phyloP scores from a whole-genome alignment of 2,113 vertebrate genomes.

The cattle (Bos taurus) region ARS-UCD2.0 NC_037356.1:14650501-14651000 shows the following conservation, averaged over 20 bases:
- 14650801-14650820: neutral
- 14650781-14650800: fast-evolving
- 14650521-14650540: neutral
- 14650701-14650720: neutral
- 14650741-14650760: neutral
- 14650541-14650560: neutral
- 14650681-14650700: neutral
- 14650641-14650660: neutral
- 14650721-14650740: neutral
- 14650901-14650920: neutral
- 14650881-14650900: neutral
- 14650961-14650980: neutral
- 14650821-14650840: neutral
- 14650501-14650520: neutral
- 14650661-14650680: neutral
- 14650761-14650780: neutral
- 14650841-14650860: neutral
- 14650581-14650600: neutral
- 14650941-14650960: neutral
- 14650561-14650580: neutral
- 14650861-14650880: neutral
- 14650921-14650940: neutral
- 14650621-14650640: neutral
- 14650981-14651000: neutral
- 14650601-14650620: neutral